Conservation (phyloP, 1,140 invertebrate genomes). For the Anoplophora glabripennis region DNA sequence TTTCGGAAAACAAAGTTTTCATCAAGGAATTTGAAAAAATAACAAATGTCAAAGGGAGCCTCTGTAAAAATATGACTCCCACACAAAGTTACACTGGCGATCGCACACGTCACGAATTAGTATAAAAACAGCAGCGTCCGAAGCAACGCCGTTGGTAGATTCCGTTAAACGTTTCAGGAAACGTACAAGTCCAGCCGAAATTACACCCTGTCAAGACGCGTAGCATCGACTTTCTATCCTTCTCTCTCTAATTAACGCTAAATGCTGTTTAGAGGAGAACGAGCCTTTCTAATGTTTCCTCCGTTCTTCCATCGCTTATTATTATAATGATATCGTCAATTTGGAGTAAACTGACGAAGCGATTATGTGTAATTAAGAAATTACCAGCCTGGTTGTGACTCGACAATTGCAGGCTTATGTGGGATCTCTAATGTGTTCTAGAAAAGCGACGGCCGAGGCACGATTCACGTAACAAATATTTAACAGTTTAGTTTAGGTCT, state of each 20-base stretch:
- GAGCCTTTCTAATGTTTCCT: conserved; percentile 18
- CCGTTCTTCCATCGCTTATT: conserved; percentile 11
- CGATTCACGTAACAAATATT: no score
- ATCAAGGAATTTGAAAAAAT: no score
- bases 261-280: conserved; percentile 6
- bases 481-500: no score
- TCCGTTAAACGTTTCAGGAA: not conserved
- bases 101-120: no score
- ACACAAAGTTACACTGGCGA: no score
- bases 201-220: not conserved
- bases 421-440: no score
- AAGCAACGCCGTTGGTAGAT: no score
- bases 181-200: not conserved
- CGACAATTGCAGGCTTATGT: not conserved
- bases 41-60: no score
- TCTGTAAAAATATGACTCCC: no score
- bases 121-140: no score
- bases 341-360: conserved; percentile 7
- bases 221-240: not conserved
- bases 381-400: conserved; percentile 6
- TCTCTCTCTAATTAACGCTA: conserved; percentile 5
- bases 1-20: no score
- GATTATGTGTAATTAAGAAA: conserved; percentile 20
- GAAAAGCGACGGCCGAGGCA: no score
- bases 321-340: conserved; percentile 22